These are phyloP conservation scores for Dysidea cf. avara DNA, from an alignment of 37 sponge, comb jelly and placozoan species.

Conservation along the genomic window DNA sequence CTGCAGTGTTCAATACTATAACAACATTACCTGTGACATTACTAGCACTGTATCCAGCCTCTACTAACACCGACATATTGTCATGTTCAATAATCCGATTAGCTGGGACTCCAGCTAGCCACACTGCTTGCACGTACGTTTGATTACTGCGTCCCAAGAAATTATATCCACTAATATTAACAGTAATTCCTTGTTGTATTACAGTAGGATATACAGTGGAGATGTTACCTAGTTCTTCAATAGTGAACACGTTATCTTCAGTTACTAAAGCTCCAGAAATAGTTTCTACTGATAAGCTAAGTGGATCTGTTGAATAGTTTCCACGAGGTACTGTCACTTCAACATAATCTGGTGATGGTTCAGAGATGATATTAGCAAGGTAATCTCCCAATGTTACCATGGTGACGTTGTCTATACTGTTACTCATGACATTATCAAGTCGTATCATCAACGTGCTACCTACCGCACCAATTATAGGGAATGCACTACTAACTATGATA, in stretches of 20 bases:
- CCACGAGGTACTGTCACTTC: no score
- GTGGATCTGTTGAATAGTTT: no score
- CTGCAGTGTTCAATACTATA: slow-evolving; percentile 16
- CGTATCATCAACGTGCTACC: slow-evolving; percentile 11
- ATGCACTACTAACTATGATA: not conserved
- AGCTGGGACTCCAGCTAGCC: slow-evolving; percentile 41
- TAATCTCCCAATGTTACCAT: slow-evolving; percentile 38
- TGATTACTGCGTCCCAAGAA: slow-evolving; percentile 46
- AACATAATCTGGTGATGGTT: no score
- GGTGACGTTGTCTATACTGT: slow-evolving; percentile 19
- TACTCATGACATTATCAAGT: slow-evolving; percentile 41
- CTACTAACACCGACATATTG: slow-evolving; percentile 14
- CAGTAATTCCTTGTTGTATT: slow-evolving; percentile 59
- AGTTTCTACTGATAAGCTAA: slow-evolving; percentile 36
- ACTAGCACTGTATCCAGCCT: slow-evolving; percentile 12
- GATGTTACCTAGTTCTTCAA: slow-evolving; percentile 39
- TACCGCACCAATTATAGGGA: slow-evolving; percentile 19
- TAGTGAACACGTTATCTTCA: slow-evolving; percentile 25
- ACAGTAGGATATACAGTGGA: slow-evolving; percentile 28
- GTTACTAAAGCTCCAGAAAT: slow-evolving; percentile 40
- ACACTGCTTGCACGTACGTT: slow-evolving; percentile 4
- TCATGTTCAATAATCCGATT: slow-evolving; percentile 6
- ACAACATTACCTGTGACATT: slow-evolving; percentile 21
- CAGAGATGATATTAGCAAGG: slow-evolving; percentile 9
- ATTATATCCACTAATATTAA: slow-evolving; percentile 38